These are phyloP conservation scores for Melanargia galathea DNA, from an alignment of 2,888 invertebrate genomes.

Conservation along the genomic window DNA sequence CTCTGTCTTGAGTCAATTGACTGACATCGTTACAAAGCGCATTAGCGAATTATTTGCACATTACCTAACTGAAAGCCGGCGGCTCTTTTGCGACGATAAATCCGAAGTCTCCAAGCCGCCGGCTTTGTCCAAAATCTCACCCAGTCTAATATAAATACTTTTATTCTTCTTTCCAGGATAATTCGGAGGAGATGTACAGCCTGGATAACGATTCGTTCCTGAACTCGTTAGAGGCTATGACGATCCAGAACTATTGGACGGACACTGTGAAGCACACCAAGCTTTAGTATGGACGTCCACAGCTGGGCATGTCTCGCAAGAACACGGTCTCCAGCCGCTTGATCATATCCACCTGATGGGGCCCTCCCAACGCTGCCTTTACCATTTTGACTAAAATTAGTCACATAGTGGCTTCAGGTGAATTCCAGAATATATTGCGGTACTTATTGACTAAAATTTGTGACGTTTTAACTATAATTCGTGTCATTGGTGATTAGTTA, in stretches of 20 bases:
- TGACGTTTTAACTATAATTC: conserved; percentile 7
- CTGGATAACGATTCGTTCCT: conserved; percentile 96
- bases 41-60: too few species aligned
- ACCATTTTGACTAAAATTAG: conserved; percentile 1
- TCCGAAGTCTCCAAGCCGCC: too few species aligned
- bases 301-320: neutral
- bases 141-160: neutral
- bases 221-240: conserved; percentile 96
- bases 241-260: conserved; percentile 96
- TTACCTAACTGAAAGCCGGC: too few species aligned
- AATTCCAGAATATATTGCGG: neutral
- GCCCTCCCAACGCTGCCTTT: neutral
- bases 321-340: neutral
- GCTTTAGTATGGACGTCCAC: conserved; percentile 76
- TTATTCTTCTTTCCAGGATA: conserved; percentile 86
- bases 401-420: neutral
- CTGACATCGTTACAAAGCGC: too few species aligned
- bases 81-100: too few species aligned
- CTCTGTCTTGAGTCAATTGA: too few species aligned
- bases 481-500: neutral
- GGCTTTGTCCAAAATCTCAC: too few species aligned
- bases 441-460: conserved; percentile 5
- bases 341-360: neutral
- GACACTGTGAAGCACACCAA: conserved; percentile 95
- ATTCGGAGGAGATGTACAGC: conserved; percentile 96